phyloP scores from a whole-genome alignment of 2,113 vertebrate genomes.

The Donacobius atricapilla region DNA sequence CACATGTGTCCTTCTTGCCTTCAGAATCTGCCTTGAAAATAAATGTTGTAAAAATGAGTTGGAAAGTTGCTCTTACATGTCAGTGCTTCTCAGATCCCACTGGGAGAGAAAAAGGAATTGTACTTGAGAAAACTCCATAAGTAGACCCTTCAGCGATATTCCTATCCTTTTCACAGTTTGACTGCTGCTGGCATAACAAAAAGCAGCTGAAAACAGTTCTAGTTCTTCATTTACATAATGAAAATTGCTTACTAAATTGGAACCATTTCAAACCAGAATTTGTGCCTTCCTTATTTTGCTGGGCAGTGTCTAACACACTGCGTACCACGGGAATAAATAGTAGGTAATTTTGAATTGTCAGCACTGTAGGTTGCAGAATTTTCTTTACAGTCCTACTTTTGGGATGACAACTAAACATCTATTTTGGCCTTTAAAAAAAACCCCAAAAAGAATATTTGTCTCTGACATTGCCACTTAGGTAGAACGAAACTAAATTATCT shows the following conservation, averaged over 20 bases:
- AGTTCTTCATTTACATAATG: not conserved
- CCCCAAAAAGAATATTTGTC: not conserved
- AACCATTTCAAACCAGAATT: not conserved
- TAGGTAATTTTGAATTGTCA: not conserved
- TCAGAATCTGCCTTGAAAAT: not conserved
- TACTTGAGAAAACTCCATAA: not conserved
- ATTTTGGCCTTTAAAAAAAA: not conserved
- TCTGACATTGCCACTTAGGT: not conserved
- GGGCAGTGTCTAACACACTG: not conserved
- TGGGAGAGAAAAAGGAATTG: not conserved
- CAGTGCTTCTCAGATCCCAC: not conserved
- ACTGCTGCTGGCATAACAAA: not conserved
- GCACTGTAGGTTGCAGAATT: not conserved
- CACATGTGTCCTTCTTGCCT: not conserved
- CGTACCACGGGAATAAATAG: not conserved
- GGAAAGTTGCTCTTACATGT: not conserved
- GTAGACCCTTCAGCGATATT: not conserved
- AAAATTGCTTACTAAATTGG: conserved; percentile 1
- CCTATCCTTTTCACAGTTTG: not conserved
- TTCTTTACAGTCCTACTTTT: not conserved
- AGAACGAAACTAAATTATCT: not conserved
- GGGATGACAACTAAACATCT: not conserved
- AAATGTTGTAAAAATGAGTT: not conserved
- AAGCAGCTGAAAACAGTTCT: not conserved
- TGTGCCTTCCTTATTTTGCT: not conserved